phyloP scores from a whole-genome alignment of 1,140 invertebrate genomes.

The Brachionus manjavacas region DNA sequence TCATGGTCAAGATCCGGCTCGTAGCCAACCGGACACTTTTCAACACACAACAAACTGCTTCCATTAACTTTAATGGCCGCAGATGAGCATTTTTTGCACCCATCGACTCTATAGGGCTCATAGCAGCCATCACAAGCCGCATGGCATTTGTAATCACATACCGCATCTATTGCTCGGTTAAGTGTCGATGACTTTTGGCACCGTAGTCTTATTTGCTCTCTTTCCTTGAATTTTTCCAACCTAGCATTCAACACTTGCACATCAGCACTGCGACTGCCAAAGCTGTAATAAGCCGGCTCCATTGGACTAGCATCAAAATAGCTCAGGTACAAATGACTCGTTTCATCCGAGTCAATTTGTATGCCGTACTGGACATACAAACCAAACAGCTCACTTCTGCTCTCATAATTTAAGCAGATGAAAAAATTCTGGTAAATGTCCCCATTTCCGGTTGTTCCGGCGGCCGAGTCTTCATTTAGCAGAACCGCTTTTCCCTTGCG shows the following conservation, averaged over 20 bases:
- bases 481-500: background rate
- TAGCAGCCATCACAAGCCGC: constrained; percentile 22
- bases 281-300: constrained; percentile 32
- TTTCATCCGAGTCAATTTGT: constrained; percentile 26
- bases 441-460: constrained; percentile 16
- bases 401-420: constrained; percentile 33
- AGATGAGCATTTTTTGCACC: constrained; percentile 13
- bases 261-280: constrained; percentile 39
- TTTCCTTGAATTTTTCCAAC: background rate
- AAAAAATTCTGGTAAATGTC: constrained; percentile 41
- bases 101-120: background rate
- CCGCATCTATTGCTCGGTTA: background rate
- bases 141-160: constrained; percentile 35
- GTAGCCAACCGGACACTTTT: constrained; percentile 9
- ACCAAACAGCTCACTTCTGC: background rate
- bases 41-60: background rate
- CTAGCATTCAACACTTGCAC: constrained; percentile 26
- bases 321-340: constrained; percentile 21
- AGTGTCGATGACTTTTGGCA: background rate
- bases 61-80: background rate
- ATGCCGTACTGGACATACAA: constrained; percentile 35
- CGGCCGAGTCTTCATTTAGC: constrained; percentile 33
- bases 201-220: background rate
- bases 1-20: background rate
- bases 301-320: constrained; percentile 29